These are phyloP conservation scores for Manis javanica DNA, from an alignment of 2,797 vertebrate species.

Conservation along the genomic window DNA sequence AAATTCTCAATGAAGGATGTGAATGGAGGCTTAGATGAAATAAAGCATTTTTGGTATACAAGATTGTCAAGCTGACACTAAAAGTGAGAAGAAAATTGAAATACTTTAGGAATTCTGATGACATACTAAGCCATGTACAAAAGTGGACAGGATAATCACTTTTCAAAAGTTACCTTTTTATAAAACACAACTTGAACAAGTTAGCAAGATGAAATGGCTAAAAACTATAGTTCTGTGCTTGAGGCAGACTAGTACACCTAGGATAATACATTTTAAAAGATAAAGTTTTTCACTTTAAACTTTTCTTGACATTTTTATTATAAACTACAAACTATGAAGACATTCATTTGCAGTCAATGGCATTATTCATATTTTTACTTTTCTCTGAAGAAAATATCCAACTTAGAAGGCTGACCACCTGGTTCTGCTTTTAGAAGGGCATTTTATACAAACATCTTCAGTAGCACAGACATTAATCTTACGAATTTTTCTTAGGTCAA, in stretches of 20 bases:
- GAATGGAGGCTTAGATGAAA: neutral
- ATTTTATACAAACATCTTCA: slow-evolving; percentile 82
- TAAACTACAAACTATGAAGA: slow-evolving; percentile 12
- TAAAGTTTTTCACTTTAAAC: neutral
- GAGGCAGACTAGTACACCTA: neutral
- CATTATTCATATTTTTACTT: slow-evolving; percentile 20
- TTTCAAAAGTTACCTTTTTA: neutral
- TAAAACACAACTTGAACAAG: neutral
- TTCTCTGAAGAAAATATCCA: neutral
- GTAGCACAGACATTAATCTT: slow-evolving; percentile 78
- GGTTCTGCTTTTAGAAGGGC: slow-evolving; percentile 54
- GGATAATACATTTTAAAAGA: neutral
- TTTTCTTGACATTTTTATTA: slow-evolving; percentile 1
- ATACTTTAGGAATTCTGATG: neutral
- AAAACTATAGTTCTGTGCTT: neutral
- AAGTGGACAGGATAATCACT: neutral
- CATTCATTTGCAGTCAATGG: neutral
- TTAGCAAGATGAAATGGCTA: neutral
- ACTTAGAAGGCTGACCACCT: neutral
- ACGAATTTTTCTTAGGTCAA: slow-evolving; percentile 57
- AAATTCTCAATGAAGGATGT: neutral
- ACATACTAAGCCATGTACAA: neutral
- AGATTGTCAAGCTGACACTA: neutral
- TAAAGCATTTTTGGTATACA: neutral
- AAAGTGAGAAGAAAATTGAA: neutral